Evolutionary conservation across 2,113 vertebrate species (phyloP).

Genomic region (Egretta garzetta): DNA sequence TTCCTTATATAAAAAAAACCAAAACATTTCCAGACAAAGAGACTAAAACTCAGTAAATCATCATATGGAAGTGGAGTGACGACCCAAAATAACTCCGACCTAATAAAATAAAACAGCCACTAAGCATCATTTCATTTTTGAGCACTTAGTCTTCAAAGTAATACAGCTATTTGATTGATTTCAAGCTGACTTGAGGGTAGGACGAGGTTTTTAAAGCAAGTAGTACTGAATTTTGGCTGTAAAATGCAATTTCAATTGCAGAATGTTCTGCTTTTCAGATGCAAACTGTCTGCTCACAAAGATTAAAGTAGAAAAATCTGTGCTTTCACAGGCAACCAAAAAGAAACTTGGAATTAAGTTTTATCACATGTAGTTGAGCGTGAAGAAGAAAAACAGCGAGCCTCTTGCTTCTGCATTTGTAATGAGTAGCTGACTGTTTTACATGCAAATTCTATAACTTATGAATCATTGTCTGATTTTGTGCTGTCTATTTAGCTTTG

Average conservation of each 20-base stretch:
- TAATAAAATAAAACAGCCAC: background rate
- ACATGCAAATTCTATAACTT: slow-evolving; percentile 66
- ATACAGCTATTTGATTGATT: background rate
- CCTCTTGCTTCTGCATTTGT: slow-evolving; percentile 45
- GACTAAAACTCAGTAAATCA: background rate
- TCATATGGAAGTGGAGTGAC: background rate
- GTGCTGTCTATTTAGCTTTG: slow-evolving; percentile 46
- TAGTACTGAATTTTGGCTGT: background rate
- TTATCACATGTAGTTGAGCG: slow-evolving; percentile 57
- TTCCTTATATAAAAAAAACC: background rate
- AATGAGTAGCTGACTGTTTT: slow-evolving; percentile 57
- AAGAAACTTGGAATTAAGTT: slow-evolving; percentile 56
- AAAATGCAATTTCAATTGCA: slow-evolving; percentile 18
- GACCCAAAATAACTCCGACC: background rate
- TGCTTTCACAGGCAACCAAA: slow-evolving; percentile 34
- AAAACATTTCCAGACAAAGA: background rate
- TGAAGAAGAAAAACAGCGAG: slow-evolving; percentile 33
- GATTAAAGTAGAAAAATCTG: slow-evolving; percentile 28
- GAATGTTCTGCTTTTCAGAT: slow-evolving; percentile 59
- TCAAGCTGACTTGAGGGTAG: background rate
- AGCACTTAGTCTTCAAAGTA: background rate
- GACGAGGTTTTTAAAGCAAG: background rate
- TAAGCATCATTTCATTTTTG: background rate
- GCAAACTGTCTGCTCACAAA: slow-evolving; percentile 39
- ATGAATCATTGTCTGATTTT: slow-evolving; percentile 62